Evolutionary conservation across 2,113 vertebrate species (phyloP).

Genomic region (Vulpes lagopus): DNA sequence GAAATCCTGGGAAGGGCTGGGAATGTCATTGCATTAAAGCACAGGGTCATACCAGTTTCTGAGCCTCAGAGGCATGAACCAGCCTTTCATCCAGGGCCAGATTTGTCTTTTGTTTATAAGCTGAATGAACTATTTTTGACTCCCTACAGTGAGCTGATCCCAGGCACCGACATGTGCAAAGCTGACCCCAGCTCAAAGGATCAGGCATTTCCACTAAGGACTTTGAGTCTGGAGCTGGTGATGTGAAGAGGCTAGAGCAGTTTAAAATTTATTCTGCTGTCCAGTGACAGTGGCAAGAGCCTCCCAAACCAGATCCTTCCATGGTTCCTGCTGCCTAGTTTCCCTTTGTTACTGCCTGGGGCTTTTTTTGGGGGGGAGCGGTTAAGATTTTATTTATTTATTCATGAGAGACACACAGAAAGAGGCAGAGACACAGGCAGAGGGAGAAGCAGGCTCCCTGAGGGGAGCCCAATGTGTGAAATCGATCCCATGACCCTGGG

Average conservation of each 20-base stretch:
- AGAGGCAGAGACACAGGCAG: too few relatives aligned
- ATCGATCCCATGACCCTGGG: too few relatives aligned
- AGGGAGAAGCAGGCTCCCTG: too few relatives aligned
- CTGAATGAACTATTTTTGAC: not conserved
- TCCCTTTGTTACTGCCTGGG: not conserved
- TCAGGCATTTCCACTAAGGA: not conserved
- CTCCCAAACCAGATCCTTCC: not conserved
- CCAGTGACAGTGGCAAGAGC: not conserved
- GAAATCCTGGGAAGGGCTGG: not conserved
- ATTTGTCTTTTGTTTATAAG: not conserved
- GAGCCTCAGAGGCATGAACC: not conserved
- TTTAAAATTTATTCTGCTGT: not conserved
- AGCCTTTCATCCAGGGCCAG: not conserved
- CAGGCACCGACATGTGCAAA: not conserved
- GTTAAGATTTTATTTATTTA: too few relatives aligned
- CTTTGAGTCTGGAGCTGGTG: not conserved
- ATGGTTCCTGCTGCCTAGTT: not conserved
- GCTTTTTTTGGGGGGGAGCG: too few relatives aligned
- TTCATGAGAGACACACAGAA: too few relatives aligned
- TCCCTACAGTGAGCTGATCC: not conserved
- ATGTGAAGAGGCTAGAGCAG: not conserved
- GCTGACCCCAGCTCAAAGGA: not conserved
- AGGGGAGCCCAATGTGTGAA: too few relatives aligned
- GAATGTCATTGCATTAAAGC: not conserved
- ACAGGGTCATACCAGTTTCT: not conserved